Evolutionary conservation across 2,113 vertebrate species (phyloP).

Genomic region (Eira barbara): DNA sequence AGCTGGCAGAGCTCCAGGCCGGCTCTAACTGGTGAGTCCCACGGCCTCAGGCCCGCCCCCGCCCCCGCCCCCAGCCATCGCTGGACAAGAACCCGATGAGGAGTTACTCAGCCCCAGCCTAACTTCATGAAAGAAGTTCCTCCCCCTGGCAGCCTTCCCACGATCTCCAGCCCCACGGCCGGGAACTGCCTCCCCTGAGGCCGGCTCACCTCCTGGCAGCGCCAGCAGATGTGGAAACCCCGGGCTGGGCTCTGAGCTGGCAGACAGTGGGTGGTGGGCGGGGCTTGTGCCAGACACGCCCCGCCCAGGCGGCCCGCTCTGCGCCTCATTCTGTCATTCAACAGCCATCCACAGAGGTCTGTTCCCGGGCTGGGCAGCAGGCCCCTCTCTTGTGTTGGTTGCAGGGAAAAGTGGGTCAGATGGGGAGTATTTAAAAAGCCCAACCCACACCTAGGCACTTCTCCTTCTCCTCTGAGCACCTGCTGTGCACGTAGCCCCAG

Average conservation of each 20-base stretch:
- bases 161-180: neutral
- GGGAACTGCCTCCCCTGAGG: slow-evolving; percentile 53
- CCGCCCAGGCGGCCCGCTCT: neutral
- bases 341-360: neutral
- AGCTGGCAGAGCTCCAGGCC: neutral
- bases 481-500: neutral
- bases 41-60: neutral
- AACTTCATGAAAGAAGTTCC: slow-evolving; percentile 2
- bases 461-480: neutral
- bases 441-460: neutral
- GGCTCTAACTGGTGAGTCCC: neutral
- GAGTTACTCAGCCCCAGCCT: neutral
- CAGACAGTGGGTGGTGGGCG: slow-evolving; percentile 3
- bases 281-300: neutral
- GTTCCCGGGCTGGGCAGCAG: neutral
- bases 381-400: neutral
- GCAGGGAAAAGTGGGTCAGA: neutral
- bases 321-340: slow-evolving; percentile 17
- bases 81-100: neutral
- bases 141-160: neutral
- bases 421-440: neutral
- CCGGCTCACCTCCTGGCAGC: slow-evolving; percentile 24
- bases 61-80: neutral
- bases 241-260: slow-evolving; percentile 17
- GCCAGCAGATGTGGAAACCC: slow-evolving; percentile 47